These are phyloP conservation scores for Drosophila jambulina DNA, from an alignment of 1,140 invertebrate species.

Conservation along the genomic window DNA sequence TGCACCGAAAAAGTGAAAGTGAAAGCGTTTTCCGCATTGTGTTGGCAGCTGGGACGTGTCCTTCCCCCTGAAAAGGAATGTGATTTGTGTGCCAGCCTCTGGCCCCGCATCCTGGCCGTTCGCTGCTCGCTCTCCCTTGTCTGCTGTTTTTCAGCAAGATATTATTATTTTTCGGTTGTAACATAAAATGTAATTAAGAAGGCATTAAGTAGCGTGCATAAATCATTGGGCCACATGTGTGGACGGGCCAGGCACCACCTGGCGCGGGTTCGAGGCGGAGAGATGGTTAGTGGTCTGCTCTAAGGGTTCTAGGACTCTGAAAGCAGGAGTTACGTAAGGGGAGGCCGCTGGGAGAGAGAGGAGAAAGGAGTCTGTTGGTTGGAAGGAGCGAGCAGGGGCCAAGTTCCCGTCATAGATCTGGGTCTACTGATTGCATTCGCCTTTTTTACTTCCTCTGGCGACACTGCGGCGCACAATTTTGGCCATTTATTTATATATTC, in stretches of 20 bases:
- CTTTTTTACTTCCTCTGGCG: conserved; percentile 39
- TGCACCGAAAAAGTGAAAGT: conserved; percentile 73
- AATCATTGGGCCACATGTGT: conserved; percentile 63
- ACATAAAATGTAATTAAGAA: conserved; percentile 82
- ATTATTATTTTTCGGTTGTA: conserved; percentile 53
- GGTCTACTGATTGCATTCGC: conserved; percentile 72
- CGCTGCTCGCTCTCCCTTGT: conserved; percentile 14
- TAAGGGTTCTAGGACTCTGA: background rate
- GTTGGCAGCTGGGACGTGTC: conserved; percentile 55
- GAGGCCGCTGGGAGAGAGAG: background rate
- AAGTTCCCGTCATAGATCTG: conserved; percentile 61
- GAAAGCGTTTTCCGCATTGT: conserved; percentile 60
- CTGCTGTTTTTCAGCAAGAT: conserved; percentile 60
- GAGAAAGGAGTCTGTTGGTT: background rate
- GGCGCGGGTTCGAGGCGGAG: background rate
- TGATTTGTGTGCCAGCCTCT: conserved; percentile 62
- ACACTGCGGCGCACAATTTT: conserved; percentile 65
- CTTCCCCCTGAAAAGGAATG: conserved; percentile 25
- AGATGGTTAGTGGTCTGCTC: conserved; percentile 13
- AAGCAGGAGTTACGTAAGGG: conserved; percentile 25
- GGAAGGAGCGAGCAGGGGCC: conserved; percentile 4
- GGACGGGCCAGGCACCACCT: conserved; percentile 30
- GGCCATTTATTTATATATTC: conserved; percentile 64
- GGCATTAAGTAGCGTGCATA: conserved; percentile 79
- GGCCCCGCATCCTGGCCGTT: conserved; percentile 11